Evolutionary conservation across 2,113 vertebrate genomes (phyloP).

Genomic region (Archocentrus centrarchus): DNA sequence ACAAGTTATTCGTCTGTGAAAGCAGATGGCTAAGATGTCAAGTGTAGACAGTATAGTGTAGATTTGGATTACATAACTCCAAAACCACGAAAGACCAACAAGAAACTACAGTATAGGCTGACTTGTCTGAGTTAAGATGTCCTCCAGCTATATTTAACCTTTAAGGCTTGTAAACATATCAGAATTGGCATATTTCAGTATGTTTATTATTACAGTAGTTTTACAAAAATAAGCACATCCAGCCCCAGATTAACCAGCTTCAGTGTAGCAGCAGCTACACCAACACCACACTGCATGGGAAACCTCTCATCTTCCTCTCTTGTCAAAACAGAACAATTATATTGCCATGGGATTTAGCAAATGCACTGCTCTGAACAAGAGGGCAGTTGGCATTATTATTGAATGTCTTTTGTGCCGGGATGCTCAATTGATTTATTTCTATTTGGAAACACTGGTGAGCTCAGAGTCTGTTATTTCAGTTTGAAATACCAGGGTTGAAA

Average conservation of each 20-base stretch:
- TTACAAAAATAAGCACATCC: neutral
- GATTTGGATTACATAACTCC: neutral
- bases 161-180: neutral
- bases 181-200: neutral
- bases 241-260: neutral
- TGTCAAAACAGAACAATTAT: slow-evolving; percentile 6
- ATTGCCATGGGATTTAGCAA: neutral
- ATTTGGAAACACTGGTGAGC: neutral
- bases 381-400: neutral
- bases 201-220: neutral
- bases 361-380: neutral
- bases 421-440: neutral
- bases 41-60: neutral
- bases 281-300: neutral
- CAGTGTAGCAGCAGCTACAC: slow-evolving; percentile 2
- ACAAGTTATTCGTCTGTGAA: neutral
- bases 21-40: neutral
- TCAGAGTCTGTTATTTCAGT: neutral
- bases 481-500: neutral
- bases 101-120: neutral
- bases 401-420: neutral
- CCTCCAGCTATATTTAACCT: neutral
- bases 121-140: neutral
- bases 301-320: neutral
- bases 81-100: neutral